These are phyloP conservation scores for Trileptium ribeirensis DNA, from an alignment of 2,888 invertebrate genomes.

Conservation along the genomic window DNA sequence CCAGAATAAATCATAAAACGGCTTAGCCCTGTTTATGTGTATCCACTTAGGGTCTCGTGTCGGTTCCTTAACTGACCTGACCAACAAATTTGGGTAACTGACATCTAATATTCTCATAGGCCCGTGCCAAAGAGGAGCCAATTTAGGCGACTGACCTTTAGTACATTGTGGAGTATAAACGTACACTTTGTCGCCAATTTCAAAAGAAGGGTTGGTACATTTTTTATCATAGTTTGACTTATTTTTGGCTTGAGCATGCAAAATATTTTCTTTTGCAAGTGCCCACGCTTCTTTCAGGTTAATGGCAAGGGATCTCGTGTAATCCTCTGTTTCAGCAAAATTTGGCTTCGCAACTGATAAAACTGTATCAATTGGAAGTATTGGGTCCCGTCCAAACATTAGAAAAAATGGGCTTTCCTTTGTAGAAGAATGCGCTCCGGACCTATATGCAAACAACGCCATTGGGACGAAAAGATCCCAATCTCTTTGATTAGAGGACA, in stretches of 20 bases:
- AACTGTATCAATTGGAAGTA: no score
- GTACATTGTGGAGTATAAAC: no score
- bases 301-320: not conserved
- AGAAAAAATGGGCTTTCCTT: no score
- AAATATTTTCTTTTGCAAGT: not conserved
- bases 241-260: not conserved
- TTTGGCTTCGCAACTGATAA: not conserved
- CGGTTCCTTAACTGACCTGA: not conserved
- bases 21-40: no score
- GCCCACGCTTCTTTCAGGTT: not conserved
- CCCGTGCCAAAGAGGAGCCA: not conserved
- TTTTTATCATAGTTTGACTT: not conserved
- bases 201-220: no score
- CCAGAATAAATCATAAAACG: no score
- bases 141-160: not conserved
- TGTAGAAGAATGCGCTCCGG: not conserved
- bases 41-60: no score
- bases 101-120: constrained; percentile 4
- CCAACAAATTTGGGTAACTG: not conserved
- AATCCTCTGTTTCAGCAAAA: not conserved
- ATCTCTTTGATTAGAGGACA: not conserved
- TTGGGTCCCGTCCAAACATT: no score
- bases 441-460: no score
- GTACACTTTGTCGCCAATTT: no score
- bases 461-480: not conserved